Percentiles rank a stretch among this genome's conserved stretches.
Evolutionary conservation across 1,140 invertebrate species (phyloP).

Genomic region (Capitella teleta): DNA sequence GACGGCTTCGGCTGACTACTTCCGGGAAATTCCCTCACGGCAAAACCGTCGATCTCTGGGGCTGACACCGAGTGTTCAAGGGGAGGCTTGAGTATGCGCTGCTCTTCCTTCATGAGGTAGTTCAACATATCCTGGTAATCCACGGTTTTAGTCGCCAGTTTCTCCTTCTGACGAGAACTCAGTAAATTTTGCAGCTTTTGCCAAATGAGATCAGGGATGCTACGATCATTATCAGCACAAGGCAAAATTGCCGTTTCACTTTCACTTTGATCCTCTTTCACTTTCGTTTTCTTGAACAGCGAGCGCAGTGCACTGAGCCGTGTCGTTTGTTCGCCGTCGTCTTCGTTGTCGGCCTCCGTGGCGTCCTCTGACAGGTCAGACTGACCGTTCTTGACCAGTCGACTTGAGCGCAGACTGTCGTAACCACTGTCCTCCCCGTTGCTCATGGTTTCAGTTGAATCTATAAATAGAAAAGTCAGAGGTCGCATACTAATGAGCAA

Average conservation of each 20-base stretch:
- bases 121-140: not conserved
- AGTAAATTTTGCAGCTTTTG: not conserved
- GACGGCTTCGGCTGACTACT: conserved; percentile 5
- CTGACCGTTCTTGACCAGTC: not conserved
- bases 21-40: conserved; percentile 11
- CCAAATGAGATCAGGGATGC: not conserved
- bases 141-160: not conserved
- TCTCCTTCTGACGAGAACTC: not conserved
- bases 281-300: not conserved
- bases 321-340: too few relatives aligned
- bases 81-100: not conserved
- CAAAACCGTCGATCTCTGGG: conserved; percentile 2
- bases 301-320: too few relatives aligned
- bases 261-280: conserved; percentile 1
- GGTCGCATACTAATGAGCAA: not conserved
- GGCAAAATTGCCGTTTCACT: not conserved
- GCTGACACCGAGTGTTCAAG: not conserved
- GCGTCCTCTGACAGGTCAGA: not conserved
- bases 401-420: not conserved
- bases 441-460: not conserved
- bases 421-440: not conserved
- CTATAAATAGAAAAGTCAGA: not conserved
- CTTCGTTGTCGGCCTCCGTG: too few relatives aligned
- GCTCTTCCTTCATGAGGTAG: not conserved
- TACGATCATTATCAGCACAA: not conserved